Base-by-base conservation (phyloP, 2,888 invertebrate genomes). In the Myopa tessellatipennis region DNA sequence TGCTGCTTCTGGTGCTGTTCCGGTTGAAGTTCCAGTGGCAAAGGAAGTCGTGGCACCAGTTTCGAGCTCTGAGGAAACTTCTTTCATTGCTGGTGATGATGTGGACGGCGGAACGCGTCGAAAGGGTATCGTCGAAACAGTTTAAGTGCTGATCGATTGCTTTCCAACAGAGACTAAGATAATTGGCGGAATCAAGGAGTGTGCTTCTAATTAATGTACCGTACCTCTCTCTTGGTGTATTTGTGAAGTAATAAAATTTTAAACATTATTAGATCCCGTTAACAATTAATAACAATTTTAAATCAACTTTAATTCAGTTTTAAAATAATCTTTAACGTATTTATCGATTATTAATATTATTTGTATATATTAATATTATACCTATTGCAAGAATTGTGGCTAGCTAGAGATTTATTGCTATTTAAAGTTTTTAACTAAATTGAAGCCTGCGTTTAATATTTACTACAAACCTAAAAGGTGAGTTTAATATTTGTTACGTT, bases 1-100 rank as follows among this genome's bases (percentile, higher is more conserved):
- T 40, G 26, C 65, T 36, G 38, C 16, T 65, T 14, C 36, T 16
- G 38, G 4, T 73, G 74, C 84, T 38, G 80, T 86, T 78, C 84
- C 85, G n/a, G 83, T 85, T 74, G 84, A 87, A 81, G 84, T 85
- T 1, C 45, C 45, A 45, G 80, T 86, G 78, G 85, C 85, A 18
- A 83, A 85, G 75, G 85, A 87, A 81, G 84, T 85, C 18, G 69
- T 84, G 36, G 81, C 84, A 38, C 65, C 34, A 4, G 81, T 80
- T 45, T 82, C 83, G 18, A 89, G 86, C n/a, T 95, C 95, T 0
- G 94, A 94, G 86, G 95, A 95, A 85, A 95, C 95, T 0, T 95
- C 95, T 0, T 95, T 95, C 85, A 95, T 95, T 79, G 93, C 93
- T 4, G 85, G 78, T 63, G 84, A 83, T 70, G 81, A 78, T 16